Evolutionary conservation across 1,140 invertebrate genomes (phyloP).

Genomic region (Philaenus spumarius): DNA sequence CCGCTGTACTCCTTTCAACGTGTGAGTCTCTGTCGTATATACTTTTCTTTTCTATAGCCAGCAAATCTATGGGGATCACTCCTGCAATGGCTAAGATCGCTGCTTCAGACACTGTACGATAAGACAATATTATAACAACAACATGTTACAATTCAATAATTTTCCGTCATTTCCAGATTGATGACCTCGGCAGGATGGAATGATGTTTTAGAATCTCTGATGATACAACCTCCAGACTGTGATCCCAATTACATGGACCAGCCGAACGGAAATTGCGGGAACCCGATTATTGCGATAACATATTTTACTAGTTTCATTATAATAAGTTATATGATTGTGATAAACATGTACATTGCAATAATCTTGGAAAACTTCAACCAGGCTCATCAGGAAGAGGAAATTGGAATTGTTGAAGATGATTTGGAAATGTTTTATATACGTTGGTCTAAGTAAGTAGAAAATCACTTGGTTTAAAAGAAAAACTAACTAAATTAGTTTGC

Average conservation of each 20-base stretch:
- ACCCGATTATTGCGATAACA: constrained; percentile 80
- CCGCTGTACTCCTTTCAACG: no score
- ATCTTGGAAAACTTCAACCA: constrained; percentile 97
- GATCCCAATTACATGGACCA: constrained; percentile 62
- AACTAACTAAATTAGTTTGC: no score
- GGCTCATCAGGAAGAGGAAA: constrained; percentile 93
- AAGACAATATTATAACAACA: no score
- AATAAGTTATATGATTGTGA: constrained; percentile 94
- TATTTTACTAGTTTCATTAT: constrained; percentile 95
- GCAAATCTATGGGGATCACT: no score
- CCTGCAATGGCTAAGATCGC: no score
- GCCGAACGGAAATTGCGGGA: constrained; percentile 86
- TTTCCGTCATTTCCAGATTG: constrained; percentile 64
- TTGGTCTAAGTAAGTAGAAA: constrained; percentile 95
- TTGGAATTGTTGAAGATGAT: constrained; percentile 95
- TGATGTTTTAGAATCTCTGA: constrained; percentile 82
- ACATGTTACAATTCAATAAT: no score
- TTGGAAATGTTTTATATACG: constrained; percentile 96
- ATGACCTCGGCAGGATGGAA: constrained; percentile 95
- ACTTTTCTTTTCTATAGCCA: no score
- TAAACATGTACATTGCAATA: constrained; percentile 98
- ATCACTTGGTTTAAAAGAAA: no score
- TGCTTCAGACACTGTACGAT: no score
- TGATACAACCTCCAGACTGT: constrained; percentile 82
- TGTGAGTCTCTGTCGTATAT: no score